Evolutionary conservation across 2,113 vertebrate genomes (phyloP), one percentile per base, ranked within the genome.

Genomic region (Lates calcarifer): DNA sequence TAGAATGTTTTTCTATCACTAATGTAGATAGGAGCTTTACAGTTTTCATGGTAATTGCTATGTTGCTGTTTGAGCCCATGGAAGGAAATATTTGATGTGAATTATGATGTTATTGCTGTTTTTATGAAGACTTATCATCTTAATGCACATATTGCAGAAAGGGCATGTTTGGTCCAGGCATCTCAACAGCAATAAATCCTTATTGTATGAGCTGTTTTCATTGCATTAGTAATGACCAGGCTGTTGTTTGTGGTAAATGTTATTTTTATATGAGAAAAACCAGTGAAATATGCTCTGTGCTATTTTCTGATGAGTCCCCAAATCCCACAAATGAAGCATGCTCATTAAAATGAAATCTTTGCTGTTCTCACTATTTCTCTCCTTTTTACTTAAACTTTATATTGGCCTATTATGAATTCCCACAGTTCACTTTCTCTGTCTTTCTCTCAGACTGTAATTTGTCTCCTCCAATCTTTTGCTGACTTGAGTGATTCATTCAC

Each of bases 401-500:
- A 81, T 53, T 29, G 5, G 29, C 26, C 39, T 49, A 53, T 85
- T 47, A 77, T 51, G 18, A 61, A 75, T 83, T 63, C 71, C 65
- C 78, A 20, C 33, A 15, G 41, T 60, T 72, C 35, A 8, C 39
- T 67, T 39, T 63, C 63, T 72, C 55, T 49, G 1, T 82, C 55
- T 70, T 56, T 72, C 39, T 68, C 81, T 77, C 66, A 51, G 43
- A 55, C 39, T 60, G 14, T 68, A 33, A 67, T 89, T 78, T 73
- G 24, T 83, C 74, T 86, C 70, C 77, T 74, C 22, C 0, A 0
- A 83, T 78, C 65, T 84, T 87, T 88, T 79, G 62, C 79, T 75
- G 79, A 89, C 78, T 68, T 35, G 43, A 74, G 53, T 70, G 72
- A 84, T 81, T 84, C 67, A 75, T 87, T 85, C 79, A 45, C 75